Evolutionary conservation across 2,113 vertebrate genomes (phyloP), one percentile per base, ranked within the genome.

Genomic region (Strix aluco): DNA sequence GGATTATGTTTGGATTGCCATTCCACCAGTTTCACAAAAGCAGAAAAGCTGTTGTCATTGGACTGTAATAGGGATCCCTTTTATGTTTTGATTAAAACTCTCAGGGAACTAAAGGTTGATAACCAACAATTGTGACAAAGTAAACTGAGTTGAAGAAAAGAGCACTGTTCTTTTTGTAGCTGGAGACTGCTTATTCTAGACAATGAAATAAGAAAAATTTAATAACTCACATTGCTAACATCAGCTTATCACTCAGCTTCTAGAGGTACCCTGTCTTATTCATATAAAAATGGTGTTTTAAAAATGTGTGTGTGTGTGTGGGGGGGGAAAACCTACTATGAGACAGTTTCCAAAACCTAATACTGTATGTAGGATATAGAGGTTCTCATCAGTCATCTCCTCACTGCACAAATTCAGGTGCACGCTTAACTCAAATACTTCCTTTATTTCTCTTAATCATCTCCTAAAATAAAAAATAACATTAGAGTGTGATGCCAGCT

Each of bases 11-110:
- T 88, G 72, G 46, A 91, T 92, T 94, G 89, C 47, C 84, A 71
- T 94, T 95, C 88, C 89, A 77, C 15, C 38, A 70, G 29, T 74
- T 90, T 74, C 55, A 78, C 55, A 94, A 90, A 94, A 95, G 70
- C 74, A 94, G 82, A 80, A 77, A 71, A 91, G 14, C 32, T 95
- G 47, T 84, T 97, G 80, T 84, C 23, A 34, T 71, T 96, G 93
- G 77, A 71, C 65, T 89, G 47, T 74, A 71, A 59, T 36, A 59
- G 38, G 26, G 14, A 86, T 91, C 30, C 10, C 29, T 92, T 86
- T 71, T 71, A 29, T 77, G 13, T 88, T 91, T 84, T 74, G 32
- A 34, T 62, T 91, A 55, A 66, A 88, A 78, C n/a, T 78, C 66
- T 42, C 6, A 46, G 55, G 38, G 27, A 83, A 29, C 1, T 26